Evolutionary conservation across 2,113 vertebrate genomes (phyloP), one percentile per base, ranked within the genome.

Genomic region (Calidris pygmaea): DNA sequence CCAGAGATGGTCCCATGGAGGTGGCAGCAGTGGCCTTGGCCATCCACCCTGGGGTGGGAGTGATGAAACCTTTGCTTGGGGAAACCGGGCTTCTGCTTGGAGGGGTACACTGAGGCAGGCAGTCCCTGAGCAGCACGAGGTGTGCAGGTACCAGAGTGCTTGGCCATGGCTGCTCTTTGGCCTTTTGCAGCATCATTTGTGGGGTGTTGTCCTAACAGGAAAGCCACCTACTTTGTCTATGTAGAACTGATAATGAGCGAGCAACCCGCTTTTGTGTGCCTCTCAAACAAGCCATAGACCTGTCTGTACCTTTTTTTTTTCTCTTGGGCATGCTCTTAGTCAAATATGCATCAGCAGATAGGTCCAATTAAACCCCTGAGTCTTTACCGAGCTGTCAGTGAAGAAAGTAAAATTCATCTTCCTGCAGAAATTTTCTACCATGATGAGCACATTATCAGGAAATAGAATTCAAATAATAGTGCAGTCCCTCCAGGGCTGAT

Each of bases 361-460:
- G 67, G 87, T 96, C 95, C 92, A 94, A 72, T 96, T 95, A 95
- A 95, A 92, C 48, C 32, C 60, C 50, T 8, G 41, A 89, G 85
- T 84, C 71, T 93, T 66, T 73, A 52, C 80, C 70, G 89, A 95
- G 95, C 81, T 92, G 93, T 95, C 95, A 89, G 79, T 14, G 80
- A 93, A 90, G 91, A 95, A 94, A 86, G 91, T 79, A 78, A 81
- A 94, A 96, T 91, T 96, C 81, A 81, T 96, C 88, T 87, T 96
- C 85, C 92, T 83, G 91, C 84, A 86, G 91, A 92, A 94, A 95
- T 94, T 92, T 96, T 96, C 87, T 93, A 60, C 68, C 73, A 59
- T 93, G 92, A 92, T 96, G 94, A 97, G 85, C 72, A 79, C 67
- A 39, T 93, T 91, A 94, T 91, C 86, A 85, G 93, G 96, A 96